Evolutionary conservation across 2,113 vertebrate species (phyloP), one percentile per base, ranked within the genome.

Genomic region (Sphaerodactylus townsendi): DNA sequence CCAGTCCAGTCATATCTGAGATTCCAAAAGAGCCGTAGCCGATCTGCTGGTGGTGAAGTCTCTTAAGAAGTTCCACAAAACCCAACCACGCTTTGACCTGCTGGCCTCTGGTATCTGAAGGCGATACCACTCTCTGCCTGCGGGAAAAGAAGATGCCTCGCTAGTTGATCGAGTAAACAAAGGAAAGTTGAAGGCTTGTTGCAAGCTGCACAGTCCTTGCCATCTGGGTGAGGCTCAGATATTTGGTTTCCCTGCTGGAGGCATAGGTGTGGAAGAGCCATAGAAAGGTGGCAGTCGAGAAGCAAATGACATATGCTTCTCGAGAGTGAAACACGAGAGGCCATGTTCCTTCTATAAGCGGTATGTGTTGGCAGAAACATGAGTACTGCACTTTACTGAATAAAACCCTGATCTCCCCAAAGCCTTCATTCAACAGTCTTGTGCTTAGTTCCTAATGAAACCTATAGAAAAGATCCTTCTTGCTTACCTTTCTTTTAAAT

Each of bases 91-190:
- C 48, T 37, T 73, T 33, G 86, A 73, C 76, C 19, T n/a, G 44
- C 65, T 77, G 64, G 70, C 46, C 70, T 69, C 48, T 82, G 87
- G 84, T 65, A 70, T 82, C 78, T 83, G 33, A 66, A 14, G 23
- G 3, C 30, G 39, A 46, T 30, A 46, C 5, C 62, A 37, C 35
- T 21, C 66, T 48, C 68, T 68, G 46, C 68, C 48, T 77, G 48
- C 7, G 25, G 81, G 59, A 83, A 83, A 28, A n/a, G 19, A 14
- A n/a, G 62, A 35, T 85, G 74, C 56, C 70, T 8, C 4, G 33
- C 53, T 15, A 35, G 2, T 86, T 75, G 13, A 13, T 17, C 71
- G 21, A 33, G 76, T 19, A 77, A 88, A 79, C 50, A 72, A 80
- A 75, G 75, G 50, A 50, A 70, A 59, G 33, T 28, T 74, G n/a